Evolutionary conservation across 1,140 invertebrate species (phyloP).

Genomic region (Onthophagus taurus): DNA sequence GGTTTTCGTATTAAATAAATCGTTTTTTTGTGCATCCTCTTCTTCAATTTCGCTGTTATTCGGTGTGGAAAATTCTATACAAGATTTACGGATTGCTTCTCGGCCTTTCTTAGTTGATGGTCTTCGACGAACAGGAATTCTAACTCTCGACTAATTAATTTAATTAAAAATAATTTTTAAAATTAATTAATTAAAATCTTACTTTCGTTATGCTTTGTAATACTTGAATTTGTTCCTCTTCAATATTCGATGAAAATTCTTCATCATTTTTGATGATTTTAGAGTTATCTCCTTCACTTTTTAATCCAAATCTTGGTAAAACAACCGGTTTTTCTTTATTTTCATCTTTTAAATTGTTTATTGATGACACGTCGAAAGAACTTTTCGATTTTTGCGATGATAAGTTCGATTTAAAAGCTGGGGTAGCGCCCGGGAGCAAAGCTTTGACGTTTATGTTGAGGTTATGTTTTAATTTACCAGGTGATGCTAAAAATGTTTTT

Average conservation of each 20-base stretch:
- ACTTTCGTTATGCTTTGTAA: too few species aligned
- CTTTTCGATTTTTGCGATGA: too few species aligned
- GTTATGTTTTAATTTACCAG: slow-evolving; percentile 5
- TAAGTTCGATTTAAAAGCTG: too few species aligned
- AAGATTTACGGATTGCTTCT: neutral
- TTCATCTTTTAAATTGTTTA: too few species aligned
- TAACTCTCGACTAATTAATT: neutral
- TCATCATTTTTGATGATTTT: too few species aligned
- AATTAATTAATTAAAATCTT: neutral
- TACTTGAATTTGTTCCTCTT: too few species aligned
- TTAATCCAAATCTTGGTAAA: too few species aligned
- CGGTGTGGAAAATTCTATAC: neutral
- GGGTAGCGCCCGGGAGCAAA: slow-evolving; percentile 3
- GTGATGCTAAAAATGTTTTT: too few species aligned
- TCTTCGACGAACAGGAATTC: neutral
- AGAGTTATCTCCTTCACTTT: too few species aligned
- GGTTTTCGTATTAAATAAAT: neutral
- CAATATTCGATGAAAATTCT: too few species aligned
- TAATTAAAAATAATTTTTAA: neutral
- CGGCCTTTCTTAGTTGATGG: neutral
- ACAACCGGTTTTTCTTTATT: too few species aligned
- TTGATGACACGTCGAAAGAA: too few species aligned
- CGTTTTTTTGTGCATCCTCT: neutral
- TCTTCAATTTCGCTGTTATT: neutral
- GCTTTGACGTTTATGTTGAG: slow-evolving; percentile 3